phyloP scores from a whole-genome alignment of 2,888 invertebrate genomes.

The Drosophila eohydei region DNA sequence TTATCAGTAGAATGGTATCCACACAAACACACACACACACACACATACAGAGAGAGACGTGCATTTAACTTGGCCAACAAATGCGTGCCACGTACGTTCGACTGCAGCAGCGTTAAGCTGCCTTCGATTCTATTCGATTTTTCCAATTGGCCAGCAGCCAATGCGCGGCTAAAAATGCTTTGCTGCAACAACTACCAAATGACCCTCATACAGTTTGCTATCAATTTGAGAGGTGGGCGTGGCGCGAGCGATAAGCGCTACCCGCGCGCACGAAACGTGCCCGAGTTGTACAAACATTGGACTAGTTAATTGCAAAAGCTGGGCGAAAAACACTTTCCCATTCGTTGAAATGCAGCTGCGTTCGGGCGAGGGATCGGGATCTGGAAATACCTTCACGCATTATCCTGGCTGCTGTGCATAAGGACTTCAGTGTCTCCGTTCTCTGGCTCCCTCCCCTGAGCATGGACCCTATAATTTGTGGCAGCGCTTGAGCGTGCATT shows the following conservation, averaged over 20 bases:
- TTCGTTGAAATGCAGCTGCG: constrained; percentile 68
- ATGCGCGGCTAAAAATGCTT: constrained; percentile 18
- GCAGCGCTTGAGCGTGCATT: constrained; percentile 40
- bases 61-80: constrained; percentile 26
- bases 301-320: constrained; percentile 55
- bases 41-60: constrained; percentile 11
- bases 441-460: neutral
- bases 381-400: constrained; percentile 67
- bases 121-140: constrained; percentile 28
- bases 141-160: constrained; percentile 49
- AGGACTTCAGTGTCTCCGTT: constrained; percentile 24
- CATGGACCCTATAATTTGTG: constrained; percentile 61
- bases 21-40: constrained; percentile 5
- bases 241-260: constrained; percentile 49
- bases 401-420: constrained; percentile 46
- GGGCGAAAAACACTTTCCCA: constrained; percentile 68
- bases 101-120: constrained; percentile 36
- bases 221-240: constrained; percentile 49
- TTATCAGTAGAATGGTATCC: constrained; percentile 71
- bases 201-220: constrained; percentile 46
- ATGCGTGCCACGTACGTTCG: constrained; percentile 52
- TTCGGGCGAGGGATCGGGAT: constrained; percentile 23
- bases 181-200: constrained; percentile 34
- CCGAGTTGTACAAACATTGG: constrained; percentile 34
- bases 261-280: constrained; percentile 49